phyloP scores from a whole-genome alignment of 2,888 invertebrate species.

The Coecobrya sp. region DNA sequence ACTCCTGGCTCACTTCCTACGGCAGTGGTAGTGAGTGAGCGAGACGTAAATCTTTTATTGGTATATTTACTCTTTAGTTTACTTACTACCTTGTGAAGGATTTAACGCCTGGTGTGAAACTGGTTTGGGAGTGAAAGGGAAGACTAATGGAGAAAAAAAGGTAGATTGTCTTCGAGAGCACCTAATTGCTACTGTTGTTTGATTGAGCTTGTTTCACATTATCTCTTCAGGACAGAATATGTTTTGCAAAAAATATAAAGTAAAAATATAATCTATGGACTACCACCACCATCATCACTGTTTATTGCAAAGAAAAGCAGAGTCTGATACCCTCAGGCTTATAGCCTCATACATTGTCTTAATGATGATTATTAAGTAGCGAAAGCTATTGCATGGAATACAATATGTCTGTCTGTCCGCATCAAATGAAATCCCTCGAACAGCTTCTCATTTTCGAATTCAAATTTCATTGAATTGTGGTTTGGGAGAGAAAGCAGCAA shows the following conservation, averaged over 20 bases:
- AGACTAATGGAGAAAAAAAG: slow-evolving; percentile 59
- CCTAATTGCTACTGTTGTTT: slow-evolving; percentile 82
- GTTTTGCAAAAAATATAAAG: slow-evolving; percentile 59
- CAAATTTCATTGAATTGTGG: too few species aligned
- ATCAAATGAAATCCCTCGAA: too few species aligned
- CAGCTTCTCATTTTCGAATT: too few species aligned
- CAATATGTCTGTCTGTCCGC: not conserved
- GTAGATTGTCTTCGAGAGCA: slow-evolving; percentile 76
- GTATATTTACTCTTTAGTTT: slow-evolving; percentile 74
- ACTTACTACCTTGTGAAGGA: slow-evolving; percentile 32
- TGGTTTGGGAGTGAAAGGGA: slow-evolving; percentile 70
- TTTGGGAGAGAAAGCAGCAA: too few species aligned
- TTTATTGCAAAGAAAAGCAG: slow-evolving; percentile 32
- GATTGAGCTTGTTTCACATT: slow-evolving; percentile 80
- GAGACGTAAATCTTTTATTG: slow-evolving; percentile 61
- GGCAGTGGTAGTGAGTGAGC: not conserved
- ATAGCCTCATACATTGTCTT: slow-evolving; percentile 26
- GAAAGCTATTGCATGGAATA: too few species aligned
- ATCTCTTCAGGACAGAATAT: slow-evolving; percentile 69
- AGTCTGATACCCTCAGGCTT: not conserved
- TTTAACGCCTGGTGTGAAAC: slow-evolving; percentile 79
- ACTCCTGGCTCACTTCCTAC: slow-evolving; percentile 72
- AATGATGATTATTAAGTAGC: slow-evolving; percentile 19
- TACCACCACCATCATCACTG: slow-evolving; percentile 21
- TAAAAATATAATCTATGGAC: slow-evolving; percentile 6